Evolutionary conservation across 2,888 invertebrate genomes (phyloP).

Genomic region (Torymus aiolomorphi): DNA sequence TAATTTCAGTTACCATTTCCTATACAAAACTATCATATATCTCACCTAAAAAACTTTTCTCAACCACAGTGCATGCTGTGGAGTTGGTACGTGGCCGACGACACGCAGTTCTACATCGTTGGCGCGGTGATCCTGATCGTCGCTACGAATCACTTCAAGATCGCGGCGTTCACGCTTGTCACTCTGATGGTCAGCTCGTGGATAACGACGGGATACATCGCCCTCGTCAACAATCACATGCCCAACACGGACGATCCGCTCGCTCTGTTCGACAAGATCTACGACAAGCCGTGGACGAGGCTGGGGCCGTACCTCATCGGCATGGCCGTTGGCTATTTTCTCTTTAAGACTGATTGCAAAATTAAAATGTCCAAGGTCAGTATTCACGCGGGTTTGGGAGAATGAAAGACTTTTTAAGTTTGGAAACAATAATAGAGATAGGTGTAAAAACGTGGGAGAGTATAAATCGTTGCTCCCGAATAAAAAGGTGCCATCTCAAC

Average conservation of each 20-base stretch:
- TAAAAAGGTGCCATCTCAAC: too few relatives aligned
- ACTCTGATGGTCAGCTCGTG: conserved; percentile 86
- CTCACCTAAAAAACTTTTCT: not conserved
- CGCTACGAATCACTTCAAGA: conserved; percentile 88
- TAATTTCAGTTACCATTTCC: too few relatives aligned
- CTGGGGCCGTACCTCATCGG: conserved; percentile 90
- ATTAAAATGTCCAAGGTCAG: conserved; percentile 84
- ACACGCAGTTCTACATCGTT: conserved; percentile 90
- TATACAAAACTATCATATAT: too few relatives aligned
- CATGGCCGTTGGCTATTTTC: conserved; percentile 89
- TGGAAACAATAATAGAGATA: too few relatives aligned
- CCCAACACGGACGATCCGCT: conserved; percentile 88
- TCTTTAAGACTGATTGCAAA: conserved; percentile 89
- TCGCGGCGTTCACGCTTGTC: conserved; percentile 82
- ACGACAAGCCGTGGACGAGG: conserved; percentile 93
- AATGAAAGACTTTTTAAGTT: too few relatives aligned
- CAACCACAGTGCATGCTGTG: conserved; percentile 88
- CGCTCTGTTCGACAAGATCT: conserved; percentile 91
- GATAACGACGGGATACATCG: conserved; percentile 87
- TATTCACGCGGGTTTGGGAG: not conserved
- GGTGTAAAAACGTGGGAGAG: too few relatives aligned
- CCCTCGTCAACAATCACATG: conserved; percentile 86
- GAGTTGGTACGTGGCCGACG: conserved; percentile 94
- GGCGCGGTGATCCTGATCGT: conserved; percentile 88
- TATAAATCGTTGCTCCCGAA: too few relatives aligned